Conservation (phyloP, 2,113 vertebrate species). For the Tragelaphus buxtoni region DNA sequence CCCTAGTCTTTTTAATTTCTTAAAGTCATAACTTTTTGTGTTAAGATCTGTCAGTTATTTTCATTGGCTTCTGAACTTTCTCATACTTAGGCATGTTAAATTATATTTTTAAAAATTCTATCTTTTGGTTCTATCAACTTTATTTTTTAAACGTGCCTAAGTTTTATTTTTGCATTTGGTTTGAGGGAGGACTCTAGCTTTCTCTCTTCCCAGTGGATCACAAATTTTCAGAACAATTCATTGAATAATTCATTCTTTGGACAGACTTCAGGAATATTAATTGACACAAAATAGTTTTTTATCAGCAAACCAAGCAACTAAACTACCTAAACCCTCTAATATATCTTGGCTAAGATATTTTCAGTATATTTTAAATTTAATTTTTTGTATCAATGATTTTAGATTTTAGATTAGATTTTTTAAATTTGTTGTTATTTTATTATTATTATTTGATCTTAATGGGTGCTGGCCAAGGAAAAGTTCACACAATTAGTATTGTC, state of each 20-base stretch:
- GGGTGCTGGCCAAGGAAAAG: background rate
- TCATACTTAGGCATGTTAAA: background rate
- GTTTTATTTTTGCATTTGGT: conserved; percentile 11
- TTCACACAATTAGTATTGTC: background rate
- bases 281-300: background rate
- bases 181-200: background rate
- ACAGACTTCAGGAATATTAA: background rate
- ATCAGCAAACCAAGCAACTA: background rate
- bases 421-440: background rate
- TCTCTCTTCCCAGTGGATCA: background rate
- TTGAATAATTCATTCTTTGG: background rate
- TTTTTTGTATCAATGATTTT: background rate
- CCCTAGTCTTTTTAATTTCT: background rate
- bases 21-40: background rate
- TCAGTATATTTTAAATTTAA: background rate
- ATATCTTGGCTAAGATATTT: background rate
- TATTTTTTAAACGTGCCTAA: background rate
- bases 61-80: background rate
- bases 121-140: background rate
- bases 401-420: background rate
- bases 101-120: background rate
- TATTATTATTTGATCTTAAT: background rate
- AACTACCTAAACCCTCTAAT: background rate
- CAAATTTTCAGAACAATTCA: background rate
- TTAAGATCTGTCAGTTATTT: background rate